Percentiles rank a stretch among this genome's conserved stretches.
Conservation (phyloP, 2,797 vertebrate genomes). For the Malacoraja senta region DNA sequence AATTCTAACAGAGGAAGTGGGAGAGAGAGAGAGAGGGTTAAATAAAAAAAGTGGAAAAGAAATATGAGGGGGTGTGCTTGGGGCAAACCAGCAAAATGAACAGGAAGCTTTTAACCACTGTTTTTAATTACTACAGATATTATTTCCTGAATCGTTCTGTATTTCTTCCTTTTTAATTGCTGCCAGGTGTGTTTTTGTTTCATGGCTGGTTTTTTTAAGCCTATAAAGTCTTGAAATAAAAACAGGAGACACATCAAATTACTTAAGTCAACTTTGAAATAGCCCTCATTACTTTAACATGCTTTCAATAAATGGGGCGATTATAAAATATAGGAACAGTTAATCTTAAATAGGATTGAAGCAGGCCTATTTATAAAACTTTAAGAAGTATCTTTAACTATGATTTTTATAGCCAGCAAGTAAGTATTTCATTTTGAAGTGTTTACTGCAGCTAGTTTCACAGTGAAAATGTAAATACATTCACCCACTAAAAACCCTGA, state of each 20-base stretch:
- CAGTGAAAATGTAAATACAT: constrained; percentile 7
- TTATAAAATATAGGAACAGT: constrained; percentile 38
- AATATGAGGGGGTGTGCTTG: constrained; percentile 61
- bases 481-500: neutral
- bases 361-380: constrained; percentile 35
- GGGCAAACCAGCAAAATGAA: constrained; percentile 70
- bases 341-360: constrained; percentile 37
- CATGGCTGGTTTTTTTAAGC: constrained; percentile 61
- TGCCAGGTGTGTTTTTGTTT: constrained; percentile 87
- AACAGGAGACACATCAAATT: constrained; percentile 63
- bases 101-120: constrained; percentile 99
- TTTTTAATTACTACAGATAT: constrained; percentile 95
- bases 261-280: constrained; percentile 69
- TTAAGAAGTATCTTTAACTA: constrained; percentile 35
- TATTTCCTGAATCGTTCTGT: constrained; percentile 87
- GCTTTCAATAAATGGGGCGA: constrained; percentile 34
- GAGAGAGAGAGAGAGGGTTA: constrained; percentile 43
- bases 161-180: constrained; percentile 88
- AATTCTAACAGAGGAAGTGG: constrained; percentile 42
- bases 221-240: constrained; percentile 68
- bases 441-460: constrained; percentile 27
- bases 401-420: constrained; percentile 25
- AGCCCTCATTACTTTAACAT: constrained; percentile 43
- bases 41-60: constrained; percentile 62
- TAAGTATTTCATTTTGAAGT: constrained; percentile 30